Percentiles rank a stretch among this genome's conserved stretches.
Conservation (phyloP, 2,797 vertebrate genomes). For the Phoebastria nigripes region DNA sequence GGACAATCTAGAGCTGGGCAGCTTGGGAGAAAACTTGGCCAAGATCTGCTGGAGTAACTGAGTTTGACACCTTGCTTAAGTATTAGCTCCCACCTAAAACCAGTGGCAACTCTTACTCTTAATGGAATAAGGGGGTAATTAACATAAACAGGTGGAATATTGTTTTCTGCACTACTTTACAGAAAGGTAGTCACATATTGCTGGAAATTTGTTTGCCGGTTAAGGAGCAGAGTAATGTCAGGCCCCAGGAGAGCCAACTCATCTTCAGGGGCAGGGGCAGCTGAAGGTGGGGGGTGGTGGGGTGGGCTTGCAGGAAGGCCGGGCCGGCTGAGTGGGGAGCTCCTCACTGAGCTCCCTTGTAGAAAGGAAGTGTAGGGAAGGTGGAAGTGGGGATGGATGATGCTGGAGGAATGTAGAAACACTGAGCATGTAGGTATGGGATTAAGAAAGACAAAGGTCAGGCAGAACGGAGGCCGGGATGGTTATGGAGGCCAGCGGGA, state of each 20-base stretch:
- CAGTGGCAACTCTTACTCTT: not conserved
- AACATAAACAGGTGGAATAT: not conserved
- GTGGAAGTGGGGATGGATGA: not conserved
- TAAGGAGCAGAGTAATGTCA: not conserved
- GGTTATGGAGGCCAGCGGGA: rapidly evolving
- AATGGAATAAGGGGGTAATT: not conserved
- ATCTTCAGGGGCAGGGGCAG: too few species aligned
- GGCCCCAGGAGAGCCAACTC: not conserved
- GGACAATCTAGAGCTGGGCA: not conserved
- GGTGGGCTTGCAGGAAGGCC: not conserved
- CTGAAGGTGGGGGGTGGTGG: rapidly evolving
- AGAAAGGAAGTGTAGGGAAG: not conserved
- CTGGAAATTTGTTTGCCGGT: not conserved
- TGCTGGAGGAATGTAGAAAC: not conserved
- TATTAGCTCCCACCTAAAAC: not conserved
- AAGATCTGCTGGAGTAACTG: not conserved
- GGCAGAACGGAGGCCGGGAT: not conserved
- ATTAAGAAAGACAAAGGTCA: not conserved
- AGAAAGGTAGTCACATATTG: not conserved
- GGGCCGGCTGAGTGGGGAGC: rapidly evolving
- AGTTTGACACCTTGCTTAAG: not conserved
- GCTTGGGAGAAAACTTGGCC: not conserved
- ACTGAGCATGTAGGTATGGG: not conserved
- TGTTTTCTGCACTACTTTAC: not conserved
- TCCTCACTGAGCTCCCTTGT: not conserved